Base-by-base conservation (phyloP, 2,113 vertebrate species). In the Entomyzon cyanotis region DNA sequence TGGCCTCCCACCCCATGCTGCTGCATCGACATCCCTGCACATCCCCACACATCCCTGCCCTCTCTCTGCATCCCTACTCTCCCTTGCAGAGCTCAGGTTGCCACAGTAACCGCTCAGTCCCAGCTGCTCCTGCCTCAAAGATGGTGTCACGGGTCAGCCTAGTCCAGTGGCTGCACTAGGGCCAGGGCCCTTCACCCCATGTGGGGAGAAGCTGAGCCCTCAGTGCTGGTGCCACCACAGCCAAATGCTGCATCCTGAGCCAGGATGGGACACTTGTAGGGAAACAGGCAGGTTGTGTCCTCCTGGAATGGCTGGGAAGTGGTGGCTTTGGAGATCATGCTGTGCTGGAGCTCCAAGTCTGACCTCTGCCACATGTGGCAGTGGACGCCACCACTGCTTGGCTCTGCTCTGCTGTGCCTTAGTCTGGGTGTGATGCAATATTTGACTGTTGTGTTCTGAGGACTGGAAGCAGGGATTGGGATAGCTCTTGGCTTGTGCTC, bases 1-100 rank as follows among this genome's bases (percentile, higher is more conserved):
- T 4, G 18, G 11, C 11, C 49, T 28, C 56, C 42, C 35, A 2
- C 20, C n/a, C 65, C 4, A 0, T 0, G 0, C 6, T 2, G 8
- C 12, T 33, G 74, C 83, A 56, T 63, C 0, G 0, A 2, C 58
- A 56, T 75, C 92, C 28, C 62, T 70, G 56, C n/a, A 47, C 56
- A 53, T 53, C 64, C 23, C 64, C 74, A 15, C 7, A 31, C 62
- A 71, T 27, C 35, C 30, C 52, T 50, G 46, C 4, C 18, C 67
- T 50, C n/a, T 47, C 24, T 19, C 47, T 69, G 67, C 67, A 73
- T 58, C 68, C 52, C 68, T 74, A 23, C 33, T 52, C 68, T 74
- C 41, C 70, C 41, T 77, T 20, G 35, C 63, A 70, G 63, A 63
- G 64, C 87, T 84, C 79, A 70, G 56, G 79, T 90, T 84, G 79